Evolutionary conservation across 2,888 invertebrate genomes (phyloP), one percentile per base, ranked within the genome.

Genomic region (Heliconius charithonia): DNA sequence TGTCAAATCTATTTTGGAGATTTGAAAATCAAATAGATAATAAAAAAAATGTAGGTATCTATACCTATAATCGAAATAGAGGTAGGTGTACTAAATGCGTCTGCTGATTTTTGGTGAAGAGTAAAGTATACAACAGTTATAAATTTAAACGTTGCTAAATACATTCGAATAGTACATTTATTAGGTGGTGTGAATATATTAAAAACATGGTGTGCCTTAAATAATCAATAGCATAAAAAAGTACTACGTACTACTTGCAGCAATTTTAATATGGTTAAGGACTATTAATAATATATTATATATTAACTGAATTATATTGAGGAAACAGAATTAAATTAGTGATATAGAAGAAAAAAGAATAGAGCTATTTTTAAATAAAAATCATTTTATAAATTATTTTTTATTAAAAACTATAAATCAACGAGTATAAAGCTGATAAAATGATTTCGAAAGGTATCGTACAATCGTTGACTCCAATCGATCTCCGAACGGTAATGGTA

Each of bases 401-500:
- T 86, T 87, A 87, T 83, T 87, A 84, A 86, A 87, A 88, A 86
- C 87, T 87, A 87, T 88, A 85, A 85, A 87, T 83, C 84, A 87
- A 88, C 86, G 83, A 85, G 85, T 88, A 86, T 85, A 87, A 89
- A 87, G 87, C 86, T 77, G 81, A 83, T 84, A 85, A 86, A 85
- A 83, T 78, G 78, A 65, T 80, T 79, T 79, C 78, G 78, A 79
- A 82, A 80, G 71, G 78, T 59, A 72, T 19, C n/a, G 45, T 67
- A 67, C 59, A 63, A 79, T 80, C 72, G 78, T 81, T 75, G 78
- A 75, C 51, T 37, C 71, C 74, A 56, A 63, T 16, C 51, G 51
- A 51, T 51, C 22, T 51, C 51, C 51, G 70, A 51, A 59, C 41
- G 25, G 67, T 59, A 81, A 75, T 69, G 67, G 63, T 76, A 69